These are phyloP conservation scores for Pantelozetes paolii DNA, from an alignment of 2,888 invertebrate genomes.

Conservation along the genomic window DNA sequence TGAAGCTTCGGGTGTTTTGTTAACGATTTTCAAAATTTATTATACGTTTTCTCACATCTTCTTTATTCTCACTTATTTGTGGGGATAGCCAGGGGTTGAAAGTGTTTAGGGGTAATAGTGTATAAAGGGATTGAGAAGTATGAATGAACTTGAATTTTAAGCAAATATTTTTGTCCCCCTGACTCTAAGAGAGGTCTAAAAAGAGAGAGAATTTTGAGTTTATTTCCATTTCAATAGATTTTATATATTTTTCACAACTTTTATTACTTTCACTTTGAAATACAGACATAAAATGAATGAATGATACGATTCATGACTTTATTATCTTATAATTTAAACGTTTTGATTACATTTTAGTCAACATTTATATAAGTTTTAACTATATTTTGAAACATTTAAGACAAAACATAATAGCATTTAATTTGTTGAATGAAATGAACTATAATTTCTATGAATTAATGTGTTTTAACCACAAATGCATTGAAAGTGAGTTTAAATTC, in stretches of 20 bases:
- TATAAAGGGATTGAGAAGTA: too few relatives aligned
- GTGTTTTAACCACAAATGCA: too few relatives aligned
- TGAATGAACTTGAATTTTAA: too few relatives aligned
- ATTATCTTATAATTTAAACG: slow-evolving; percentile 9
- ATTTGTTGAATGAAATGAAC: neutral
- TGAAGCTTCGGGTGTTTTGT: neutral
- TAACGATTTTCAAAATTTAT: slow-evolving; percentile 2
- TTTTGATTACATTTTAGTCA: neutral
- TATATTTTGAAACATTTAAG: neutral
- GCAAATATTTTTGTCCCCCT: too few relatives aligned
- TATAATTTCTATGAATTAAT: neutral
- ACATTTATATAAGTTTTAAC: neutral
- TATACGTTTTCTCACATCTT: neutral
- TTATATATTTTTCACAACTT: neutral
- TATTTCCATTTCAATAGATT: neutral
- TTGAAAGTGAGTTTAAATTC: too few relatives aligned
- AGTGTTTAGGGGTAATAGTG: too few relatives aligned
- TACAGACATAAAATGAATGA: neutral
- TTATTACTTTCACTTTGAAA: neutral
- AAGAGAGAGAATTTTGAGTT: neutral
- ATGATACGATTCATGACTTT: slow-evolving; percentile 2
- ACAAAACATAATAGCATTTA: neutral
- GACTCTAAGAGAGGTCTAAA: too few relatives aligned
- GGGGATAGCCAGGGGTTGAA: too few relatives aligned
- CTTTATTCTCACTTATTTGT: neutral